These are phyloP conservation scores for Daktulosphaira vitifoliae DNA, from an alignment of 1,140 invertebrate species.

Conservation along the genomic window DNA sequence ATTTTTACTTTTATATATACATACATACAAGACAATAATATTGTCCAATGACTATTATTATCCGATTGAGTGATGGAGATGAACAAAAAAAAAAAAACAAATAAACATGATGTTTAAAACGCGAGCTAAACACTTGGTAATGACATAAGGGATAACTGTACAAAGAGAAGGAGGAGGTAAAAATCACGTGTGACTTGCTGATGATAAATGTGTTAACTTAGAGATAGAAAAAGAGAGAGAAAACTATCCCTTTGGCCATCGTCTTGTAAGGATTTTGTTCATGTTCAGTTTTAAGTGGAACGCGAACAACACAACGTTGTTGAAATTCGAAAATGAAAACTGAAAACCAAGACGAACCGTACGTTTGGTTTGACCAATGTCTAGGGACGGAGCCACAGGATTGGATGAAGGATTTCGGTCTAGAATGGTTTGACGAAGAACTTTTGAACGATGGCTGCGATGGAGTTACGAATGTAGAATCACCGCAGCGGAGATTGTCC, in stretches of 20 bases:
- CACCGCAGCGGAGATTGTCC: neutral
- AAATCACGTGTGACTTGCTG: slow-evolving; percentile 27
- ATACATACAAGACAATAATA: neutral
- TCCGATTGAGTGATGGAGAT: slow-evolving; percentile 17
- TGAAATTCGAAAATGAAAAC: slow-evolving; percentile 1
- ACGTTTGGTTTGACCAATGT: slow-evolving; percentile 7
- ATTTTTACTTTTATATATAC: neutral
- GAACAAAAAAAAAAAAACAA: neutral
- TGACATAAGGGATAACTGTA: slow-evolving; percentile 5
- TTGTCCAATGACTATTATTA: slow-evolving; percentile 29
- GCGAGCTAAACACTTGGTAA: slow-evolving; percentile 30
- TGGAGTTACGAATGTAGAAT: too few relatives aligned
- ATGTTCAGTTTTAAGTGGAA: slow-evolving; percentile 9
- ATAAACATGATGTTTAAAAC: slow-evolving; percentile 18
- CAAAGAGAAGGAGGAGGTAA: slow-evolving; percentile 1
- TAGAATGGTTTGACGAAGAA: slow-evolving; percentile 27
- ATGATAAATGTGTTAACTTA: slow-evolving; percentile 19
- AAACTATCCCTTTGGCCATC: slow-evolving; percentile 2
- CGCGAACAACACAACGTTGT: neutral
- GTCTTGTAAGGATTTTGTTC: too few relatives aligned
- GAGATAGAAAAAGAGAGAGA: too few relatives aligned
- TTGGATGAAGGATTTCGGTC: slow-evolving; percentile 23
- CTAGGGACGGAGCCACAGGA: slow-evolving; percentile 9
- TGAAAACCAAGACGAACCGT: slow-evolving; percentile 4
- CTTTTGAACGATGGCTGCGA: neutral